Conservation (phyloP, 2,888 invertebrate species). For the Drosophila anomalipes region DNA sequence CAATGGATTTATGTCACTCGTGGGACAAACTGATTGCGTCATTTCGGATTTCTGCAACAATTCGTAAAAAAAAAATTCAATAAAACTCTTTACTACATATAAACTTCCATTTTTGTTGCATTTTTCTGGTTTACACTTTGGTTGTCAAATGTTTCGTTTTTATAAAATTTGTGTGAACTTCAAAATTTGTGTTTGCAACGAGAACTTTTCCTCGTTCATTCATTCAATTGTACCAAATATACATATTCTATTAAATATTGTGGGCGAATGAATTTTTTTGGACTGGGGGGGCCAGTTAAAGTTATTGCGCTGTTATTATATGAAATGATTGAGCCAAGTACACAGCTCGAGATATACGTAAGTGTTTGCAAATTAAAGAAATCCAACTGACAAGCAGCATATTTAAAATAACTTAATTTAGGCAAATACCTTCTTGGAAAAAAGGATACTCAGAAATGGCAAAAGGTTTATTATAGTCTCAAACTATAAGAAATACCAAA, state of each 20-base stretch:
- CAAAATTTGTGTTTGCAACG: conserved; percentile 33
- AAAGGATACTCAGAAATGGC: background rate
- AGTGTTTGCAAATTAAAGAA: background rate
- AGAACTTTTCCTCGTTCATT: conserved; percentile 29
- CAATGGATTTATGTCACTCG: conserved; percentile 75
- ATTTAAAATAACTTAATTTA: background rate
- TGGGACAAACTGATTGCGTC: conserved; percentile 70
- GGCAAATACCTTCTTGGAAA: background rate
- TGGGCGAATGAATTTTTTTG: conserved; percentile 7
- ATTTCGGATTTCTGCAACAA: conserved; percentile 71
- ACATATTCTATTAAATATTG: conserved; percentile 15
- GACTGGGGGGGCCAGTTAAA: background rate
- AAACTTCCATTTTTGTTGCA: conserved; percentile 22
- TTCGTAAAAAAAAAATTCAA: conserved; percentile 41
- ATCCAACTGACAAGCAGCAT: background rate
- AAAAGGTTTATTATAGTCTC: background rate
- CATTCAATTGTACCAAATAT: conserved; percentile 28
- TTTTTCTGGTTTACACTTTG: conserved; percentile 22
- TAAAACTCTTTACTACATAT: conserved; percentile 14
- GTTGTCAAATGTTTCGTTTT: conserved; percentile 39
- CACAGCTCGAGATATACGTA: conserved; percentile 22
- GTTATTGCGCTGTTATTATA: conserved; percentile 14
- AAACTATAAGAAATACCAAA: background rate
- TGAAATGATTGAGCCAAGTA: conserved; percentile 9
- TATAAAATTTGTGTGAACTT: conserved; percentile 26